phyloP scores from a whole-genome alignment of 2,888 invertebrate genomes.

The Luperina testacea region DNA sequence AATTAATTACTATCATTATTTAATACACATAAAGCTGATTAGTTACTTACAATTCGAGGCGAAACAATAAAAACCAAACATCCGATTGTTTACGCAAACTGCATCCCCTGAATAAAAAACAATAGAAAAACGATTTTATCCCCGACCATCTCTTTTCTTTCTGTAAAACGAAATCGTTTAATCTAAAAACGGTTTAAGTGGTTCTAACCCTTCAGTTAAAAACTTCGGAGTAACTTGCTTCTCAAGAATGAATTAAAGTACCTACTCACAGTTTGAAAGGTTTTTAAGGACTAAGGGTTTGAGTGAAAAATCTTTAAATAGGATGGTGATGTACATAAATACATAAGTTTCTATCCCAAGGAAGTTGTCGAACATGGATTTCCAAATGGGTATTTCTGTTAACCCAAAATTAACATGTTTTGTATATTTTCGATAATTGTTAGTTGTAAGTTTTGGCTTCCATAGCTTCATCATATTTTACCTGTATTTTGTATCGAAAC shows the following conservation, averaged over 20 bases:
- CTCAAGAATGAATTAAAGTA: constrained; percentile 14
- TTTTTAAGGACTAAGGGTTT: constrained; percentile 7
- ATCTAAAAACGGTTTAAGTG: constrained; percentile 19
- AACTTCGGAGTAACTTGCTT: constrained; percentile 27
- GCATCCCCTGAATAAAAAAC: constrained; percentile 15
- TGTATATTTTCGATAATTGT: no score
- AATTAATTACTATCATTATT: neutral
- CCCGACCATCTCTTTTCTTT: neutral
- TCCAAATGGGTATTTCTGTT: neutral
- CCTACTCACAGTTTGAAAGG: constrained; percentile 13
- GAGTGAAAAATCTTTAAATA: neutral
- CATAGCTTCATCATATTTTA: no score
- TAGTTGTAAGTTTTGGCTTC: no score
- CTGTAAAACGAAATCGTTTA: constrained; percentile 15
- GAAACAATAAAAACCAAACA: neutral
- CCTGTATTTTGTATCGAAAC: no score
- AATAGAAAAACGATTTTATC: constrained; percentile 7
- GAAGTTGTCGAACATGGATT: neutral
- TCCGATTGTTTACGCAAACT: neutral
- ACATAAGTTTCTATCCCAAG: no score
- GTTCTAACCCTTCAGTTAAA: constrained; percentile 20
- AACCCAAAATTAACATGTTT: no score
- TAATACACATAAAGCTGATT: neutral
- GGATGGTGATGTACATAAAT: neutral
- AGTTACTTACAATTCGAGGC: neutral